Conservation (phyloP, 2,888 invertebrate genomes). For the Capitulum mitella region DNA sequence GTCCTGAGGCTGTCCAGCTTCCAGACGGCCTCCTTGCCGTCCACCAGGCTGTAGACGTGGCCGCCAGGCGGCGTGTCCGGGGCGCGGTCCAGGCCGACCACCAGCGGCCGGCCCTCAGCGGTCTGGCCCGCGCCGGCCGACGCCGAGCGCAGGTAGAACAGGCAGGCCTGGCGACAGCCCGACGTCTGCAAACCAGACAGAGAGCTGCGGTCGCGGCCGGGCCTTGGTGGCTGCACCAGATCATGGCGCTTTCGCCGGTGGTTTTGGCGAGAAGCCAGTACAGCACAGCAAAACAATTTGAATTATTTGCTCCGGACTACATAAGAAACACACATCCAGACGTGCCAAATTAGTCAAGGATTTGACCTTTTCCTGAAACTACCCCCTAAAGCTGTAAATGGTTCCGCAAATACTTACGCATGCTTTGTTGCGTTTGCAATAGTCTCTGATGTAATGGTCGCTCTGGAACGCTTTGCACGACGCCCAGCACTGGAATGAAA, state of each 20-base stretch:
- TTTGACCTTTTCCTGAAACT: too few relatives aligned
- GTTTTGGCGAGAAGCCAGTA: too few relatives aligned
- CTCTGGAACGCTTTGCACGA: background rate
- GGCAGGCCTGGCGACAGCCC: background rate
- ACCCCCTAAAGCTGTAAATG: too few relatives aligned
- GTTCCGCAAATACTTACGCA: background rate
- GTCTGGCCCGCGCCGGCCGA: background rate
- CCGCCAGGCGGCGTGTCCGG: background rate
- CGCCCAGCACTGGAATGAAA: conserved; percentile 10
- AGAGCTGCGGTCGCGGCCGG: background rate
- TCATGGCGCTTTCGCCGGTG: too few relatives aligned
- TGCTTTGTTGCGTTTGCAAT: background rate
- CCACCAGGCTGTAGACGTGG: background rate
- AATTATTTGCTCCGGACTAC: too few relatives aligned
- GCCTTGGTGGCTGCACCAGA: too few relatives aligned
- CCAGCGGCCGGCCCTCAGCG: background rate
- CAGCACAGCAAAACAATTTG: too few relatives aligned
- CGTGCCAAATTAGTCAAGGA: background rate
- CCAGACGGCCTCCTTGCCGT: background rate
- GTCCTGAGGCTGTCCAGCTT: background rate
- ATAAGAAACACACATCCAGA: too few relatives aligned
- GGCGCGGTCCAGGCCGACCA: background rate
- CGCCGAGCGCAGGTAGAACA: background rate
- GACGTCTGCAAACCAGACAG: background rate
- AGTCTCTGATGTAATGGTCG: background rate